A percentile compares a stretch with the other conserved stretches of the same genome.
Evolutionary conservation across 1,140 invertebrate species (phyloP).

Genomic region (Venturia canescens): DNA sequence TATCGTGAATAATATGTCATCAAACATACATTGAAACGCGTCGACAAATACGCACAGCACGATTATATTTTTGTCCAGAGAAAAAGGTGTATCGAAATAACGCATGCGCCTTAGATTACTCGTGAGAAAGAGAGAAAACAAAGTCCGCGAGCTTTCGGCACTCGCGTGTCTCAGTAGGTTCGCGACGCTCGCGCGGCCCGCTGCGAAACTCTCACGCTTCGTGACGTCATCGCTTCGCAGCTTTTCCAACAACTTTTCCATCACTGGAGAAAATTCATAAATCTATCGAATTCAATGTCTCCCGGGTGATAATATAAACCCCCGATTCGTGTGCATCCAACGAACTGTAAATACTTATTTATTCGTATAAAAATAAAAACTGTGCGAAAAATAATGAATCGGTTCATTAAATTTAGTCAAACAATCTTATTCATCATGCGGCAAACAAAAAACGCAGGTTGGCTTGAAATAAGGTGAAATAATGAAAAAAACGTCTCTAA

Average conservation of each 20-base stretch:
- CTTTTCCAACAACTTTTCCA: background rate
- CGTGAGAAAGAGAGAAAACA: background rate
- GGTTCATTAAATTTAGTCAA: too few relatives aligned
- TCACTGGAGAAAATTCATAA: background rate
- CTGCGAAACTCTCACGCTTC: background rate
- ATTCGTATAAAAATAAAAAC: too few relatives aligned
- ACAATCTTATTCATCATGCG: too few relatives aligned
- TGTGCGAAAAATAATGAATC: too few relatives aligned
- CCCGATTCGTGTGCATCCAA: too few relatives aligned
- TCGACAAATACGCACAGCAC: background rate
- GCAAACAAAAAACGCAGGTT: too few relatives aligned
- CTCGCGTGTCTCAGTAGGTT: conserved; percentile 7
- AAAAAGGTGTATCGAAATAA: background rate
- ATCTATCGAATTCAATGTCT: background rate
- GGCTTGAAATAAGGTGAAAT: too few relatives aligned
- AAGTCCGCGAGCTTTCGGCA: background rate
- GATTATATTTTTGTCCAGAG: background rate
- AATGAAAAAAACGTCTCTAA: too few relatives aligned
- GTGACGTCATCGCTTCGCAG: background rate
- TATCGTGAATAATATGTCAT: background rate
- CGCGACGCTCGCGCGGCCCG: background rate
- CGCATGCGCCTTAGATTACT: background rate
- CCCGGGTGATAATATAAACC: too few relatives aligned
- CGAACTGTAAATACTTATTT: too few relatives aligned
- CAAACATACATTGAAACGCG: background rate